Base-by-base conservation (phyloP, 2,797 vertebrate species). In the Dallia pectoralis region DNA sequence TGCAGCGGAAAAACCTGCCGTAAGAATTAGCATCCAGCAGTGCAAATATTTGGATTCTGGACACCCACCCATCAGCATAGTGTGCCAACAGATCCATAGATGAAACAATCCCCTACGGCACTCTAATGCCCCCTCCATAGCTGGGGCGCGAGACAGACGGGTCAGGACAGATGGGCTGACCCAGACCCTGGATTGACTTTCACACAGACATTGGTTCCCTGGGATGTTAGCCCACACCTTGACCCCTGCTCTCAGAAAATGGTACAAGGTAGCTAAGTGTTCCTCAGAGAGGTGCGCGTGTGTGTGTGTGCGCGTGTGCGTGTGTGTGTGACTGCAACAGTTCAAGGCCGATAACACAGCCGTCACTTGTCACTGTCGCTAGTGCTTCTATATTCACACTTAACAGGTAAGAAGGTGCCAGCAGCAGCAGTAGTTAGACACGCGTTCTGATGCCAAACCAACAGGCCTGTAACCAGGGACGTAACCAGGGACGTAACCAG, bases 191-290 rank as follows among this genome's bases (percentile, higher is more conserved):
- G n/a, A n/a, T 11, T 77, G 75, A 61, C 59, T 76, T 77, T 80
- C 79, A 71, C 73, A 59, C 77, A 75, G 82, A 80, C 78, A 74
- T 83, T 87, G 83, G 79, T 77, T 82, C 70, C 75, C 15, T 12
- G 70, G 77, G 71, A 85, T 82, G 81, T 85, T 67, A 79, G 14
- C 71, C 73, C 83, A 78, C 79, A 85, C 82, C 85, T 89, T 87
- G 82, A 87, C 86, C 85, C 68, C 68, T 14, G 11, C 79, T 82
- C 67, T 70, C 61, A 63, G 67, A 76, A 76, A 9, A 61, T 22
- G 22, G 71, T 22, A 61, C 48, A 32, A 63, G n/a, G 47, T 56
- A 5, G 59, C 40, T 11, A 44, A 70, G 64, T 80, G 79, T 80
- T 75, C 83, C 77, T 82, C 16, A 30, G 79, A 56, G 81, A 74